These are phyloP conservation scores for Tinea pellionella DNA, from an alignment of 2,888 invertebrate species.

Conservation along the genomic window DNA sequence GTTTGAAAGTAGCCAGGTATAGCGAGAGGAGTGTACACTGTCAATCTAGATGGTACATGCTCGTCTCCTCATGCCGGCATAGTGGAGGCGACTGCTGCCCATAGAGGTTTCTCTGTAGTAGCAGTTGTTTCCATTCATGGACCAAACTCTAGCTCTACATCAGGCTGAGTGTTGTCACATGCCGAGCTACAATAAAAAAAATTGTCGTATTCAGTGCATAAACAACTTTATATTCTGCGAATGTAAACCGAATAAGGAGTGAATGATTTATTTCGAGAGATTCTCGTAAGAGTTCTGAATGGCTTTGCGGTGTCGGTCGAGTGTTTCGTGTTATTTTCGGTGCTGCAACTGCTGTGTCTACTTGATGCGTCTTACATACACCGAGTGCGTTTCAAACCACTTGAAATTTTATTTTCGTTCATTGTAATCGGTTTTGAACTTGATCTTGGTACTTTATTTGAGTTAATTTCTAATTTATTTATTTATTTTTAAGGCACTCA, in stretches of 20 bases:
- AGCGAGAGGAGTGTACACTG: too few relatives aligned
- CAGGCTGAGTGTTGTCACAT: too few relatives aligned
- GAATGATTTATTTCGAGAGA: neutral
- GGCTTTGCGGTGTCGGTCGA: neutral
- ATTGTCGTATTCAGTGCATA: neutral
- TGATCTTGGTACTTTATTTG: neutral
- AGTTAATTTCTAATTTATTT: neutral
- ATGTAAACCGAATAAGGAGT: slow-evolving; percentile 5
- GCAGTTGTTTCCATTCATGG: too few relatives aligned
- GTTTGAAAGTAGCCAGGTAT: too few relatives aligned
- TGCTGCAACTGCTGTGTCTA: neutral
- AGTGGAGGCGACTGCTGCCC: too few relatives aligned
- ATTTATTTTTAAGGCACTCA: too few relatives aligned
- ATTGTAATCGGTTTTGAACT: neutral
- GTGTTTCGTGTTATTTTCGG: neutral
- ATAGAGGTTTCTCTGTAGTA: too few relatives aligned
- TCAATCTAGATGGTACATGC: too few relatives aligned
- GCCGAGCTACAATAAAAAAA: too few relatives aligned
- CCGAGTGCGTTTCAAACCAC: neutral
- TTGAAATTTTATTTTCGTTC: neutral
- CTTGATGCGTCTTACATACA: neutral
- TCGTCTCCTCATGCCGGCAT: too few relatives aligned
- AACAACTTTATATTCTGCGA: neutral
- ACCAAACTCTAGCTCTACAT: too few relatives aligned
- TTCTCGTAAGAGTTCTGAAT: neutral